Base-by-base conservation (phyloP, 1,140 invertebrate genomes). In the Lycorma delicatula region DNA sequence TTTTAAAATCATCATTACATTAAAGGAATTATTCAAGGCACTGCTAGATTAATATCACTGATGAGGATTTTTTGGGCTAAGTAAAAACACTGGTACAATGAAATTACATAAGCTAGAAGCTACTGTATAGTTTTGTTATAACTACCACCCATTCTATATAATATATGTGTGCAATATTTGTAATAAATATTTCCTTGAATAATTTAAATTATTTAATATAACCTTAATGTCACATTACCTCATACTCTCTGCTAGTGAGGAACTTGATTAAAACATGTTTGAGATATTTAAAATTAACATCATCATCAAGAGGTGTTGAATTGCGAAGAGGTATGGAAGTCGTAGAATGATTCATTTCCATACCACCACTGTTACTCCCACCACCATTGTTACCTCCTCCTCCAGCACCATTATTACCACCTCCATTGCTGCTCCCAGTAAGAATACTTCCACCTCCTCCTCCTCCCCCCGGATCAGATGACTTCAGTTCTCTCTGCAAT, bases 231-330 rank as follows among this genome's bases (percentile, higher is more conserved):
- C n/a, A n/a, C 13, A 63, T 69, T 65, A 86, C 84, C 79, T 95
- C 84, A 61, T 81, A 78, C 70, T 86, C 91, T 63, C 87, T 77
- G 66, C 90, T 91, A 0, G 91, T 91, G 63, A 95, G 76, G 72
- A 95, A 94, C 69, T 93, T 93, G 5, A 96, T 83, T 52, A 96
- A 82, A 57, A 95, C 91, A 72, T 95, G 91, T 69, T 93, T 94
- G 51, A 95, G 76, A 73, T 95, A 94, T 68, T 87, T 84, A 66
- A 87, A 83, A 72, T 90, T 92, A 36, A 92, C 83, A 64, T 90
- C 86, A 3, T 85, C 80, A 44, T 85, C 83, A 38, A 66, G 68
- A 7, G 52, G 7, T 11, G 46, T 5, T 11, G 52, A 9, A 5
- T 31, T 18, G 11, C 34, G 25, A 18, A 25, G 31, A n/a, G 31